phyloP scores from a whole-genome alignment of 2,888 invertebrate species.

The Tachina grossa region DNA sequence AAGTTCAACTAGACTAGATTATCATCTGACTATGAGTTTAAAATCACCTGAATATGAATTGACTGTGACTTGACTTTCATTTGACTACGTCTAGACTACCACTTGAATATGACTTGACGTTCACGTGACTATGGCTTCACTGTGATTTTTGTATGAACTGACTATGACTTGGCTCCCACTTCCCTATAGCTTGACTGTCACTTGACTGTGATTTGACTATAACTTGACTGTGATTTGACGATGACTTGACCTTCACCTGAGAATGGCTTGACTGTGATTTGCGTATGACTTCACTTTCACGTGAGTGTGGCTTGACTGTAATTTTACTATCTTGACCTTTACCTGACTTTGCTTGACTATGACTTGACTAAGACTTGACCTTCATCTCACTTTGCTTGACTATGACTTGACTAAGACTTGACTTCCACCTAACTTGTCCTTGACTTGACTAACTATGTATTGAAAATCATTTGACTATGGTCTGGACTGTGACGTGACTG shows the following conservation, averaged over 20 bases:
- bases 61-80: background rate
- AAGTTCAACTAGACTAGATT: background rate
- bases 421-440: too few relatives aligned
- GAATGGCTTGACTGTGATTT: too few relatives aligned
- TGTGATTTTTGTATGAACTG: background rate
- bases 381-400: background rate
- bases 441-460: background rate
- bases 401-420: background rate
- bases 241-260: too few relatives aligned
- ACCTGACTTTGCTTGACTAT: too few relatives aligned
- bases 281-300: background rate
- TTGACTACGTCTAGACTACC: background rate
- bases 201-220: background rate
- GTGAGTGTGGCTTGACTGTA: too few relatives aligned
- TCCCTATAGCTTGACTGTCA: background rate
- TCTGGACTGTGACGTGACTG: background rate
- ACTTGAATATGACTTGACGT: background rate
- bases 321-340: background rate
- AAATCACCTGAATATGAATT: background rate
- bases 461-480: background rate
- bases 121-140: background rate
- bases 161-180: slow-evolving; percentile 4
- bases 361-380: background rate
- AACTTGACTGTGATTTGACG: background rate
- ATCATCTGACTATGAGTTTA: background rate